These are phyloP conservation scores for Drosophila tripunctata DNA, from an alignment of 2,888 invertebrate species.

Conservation along the genomic window DNA sequence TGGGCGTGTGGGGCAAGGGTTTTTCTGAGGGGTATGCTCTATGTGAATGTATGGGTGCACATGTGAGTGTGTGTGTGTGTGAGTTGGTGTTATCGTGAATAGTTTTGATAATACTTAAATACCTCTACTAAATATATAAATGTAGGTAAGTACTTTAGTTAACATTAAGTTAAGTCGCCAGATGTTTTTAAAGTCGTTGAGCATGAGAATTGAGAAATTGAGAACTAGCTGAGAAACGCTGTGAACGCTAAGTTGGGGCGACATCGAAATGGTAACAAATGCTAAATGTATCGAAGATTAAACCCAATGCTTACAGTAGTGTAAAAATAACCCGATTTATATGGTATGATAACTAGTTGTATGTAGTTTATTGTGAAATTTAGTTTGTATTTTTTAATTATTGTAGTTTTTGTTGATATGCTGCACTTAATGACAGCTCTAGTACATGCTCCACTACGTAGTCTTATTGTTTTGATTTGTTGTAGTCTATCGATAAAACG, in stretches of 20 bases:
- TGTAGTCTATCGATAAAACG: conserved; percentile 4
- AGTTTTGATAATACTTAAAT: conserved; percentile 17
- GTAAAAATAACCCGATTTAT: conserved; percentile 25
- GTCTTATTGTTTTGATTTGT: conserved; percentile 41
- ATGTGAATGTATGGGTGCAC: conserved; percentile 5
- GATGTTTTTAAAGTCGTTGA: neutral
- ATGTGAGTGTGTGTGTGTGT: conserved; percentile 12
- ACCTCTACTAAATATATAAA: neutral
- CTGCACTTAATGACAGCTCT: conserved; percentile 56
- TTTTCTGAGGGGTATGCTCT: conserved; percentile 1
- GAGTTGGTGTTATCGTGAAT: neutral
- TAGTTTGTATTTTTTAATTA: conserved; percentile 12
- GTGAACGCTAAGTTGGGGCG: conserved; percentile 30
- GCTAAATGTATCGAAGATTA: conserved; percentile 30
- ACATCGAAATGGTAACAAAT: conserved; percentile 33
- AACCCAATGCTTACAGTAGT: conserved; percentile 36
- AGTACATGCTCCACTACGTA: conserved; percentile 67
- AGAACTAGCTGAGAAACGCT: conserved; percentile 7
- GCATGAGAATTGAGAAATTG: neutral
- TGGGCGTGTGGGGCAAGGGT: neutral
- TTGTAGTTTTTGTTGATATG: conserved; percentile 32
- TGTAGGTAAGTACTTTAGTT: neutral
- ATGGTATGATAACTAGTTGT: conserved; percentile 41
- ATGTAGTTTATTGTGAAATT: conserved; percentile 6
- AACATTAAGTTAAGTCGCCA: neutral